These are phyloP conservation scores for Cinara cedri DNA, from an alignment of 2,888 invertebrate species.

Conservation along the genomic window DNA sequence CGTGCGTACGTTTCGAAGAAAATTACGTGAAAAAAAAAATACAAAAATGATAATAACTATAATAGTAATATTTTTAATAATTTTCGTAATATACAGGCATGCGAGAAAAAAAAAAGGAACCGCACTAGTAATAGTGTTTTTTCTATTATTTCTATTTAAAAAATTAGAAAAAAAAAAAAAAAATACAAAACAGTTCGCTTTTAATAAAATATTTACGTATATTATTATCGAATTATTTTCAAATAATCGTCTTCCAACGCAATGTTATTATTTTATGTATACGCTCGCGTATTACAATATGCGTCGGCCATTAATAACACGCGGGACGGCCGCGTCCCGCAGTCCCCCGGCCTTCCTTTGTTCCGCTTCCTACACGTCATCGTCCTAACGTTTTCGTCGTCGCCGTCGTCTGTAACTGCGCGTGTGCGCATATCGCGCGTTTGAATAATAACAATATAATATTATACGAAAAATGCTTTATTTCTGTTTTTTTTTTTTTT, in stretches of 20 bases:
- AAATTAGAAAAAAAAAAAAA: no score
- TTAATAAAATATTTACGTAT: no score
- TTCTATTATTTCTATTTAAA: no score
- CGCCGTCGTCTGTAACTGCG: neutral
- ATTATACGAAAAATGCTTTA: neutral
- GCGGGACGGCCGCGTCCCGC: neutral
- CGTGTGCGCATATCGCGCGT: neutral
- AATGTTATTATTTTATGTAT: no score
- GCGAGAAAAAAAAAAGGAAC: slow-evolving; percentile 1
- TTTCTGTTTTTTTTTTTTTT: neutral
- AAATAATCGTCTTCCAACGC: slow-evolving; percentile 6
- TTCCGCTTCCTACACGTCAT: slow-evolving; percentile 45
- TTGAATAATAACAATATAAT: no score
- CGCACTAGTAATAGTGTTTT: neutral
- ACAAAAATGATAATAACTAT: no score
- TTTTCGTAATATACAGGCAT: no score
- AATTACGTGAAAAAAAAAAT: no score
- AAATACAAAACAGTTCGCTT: no score
- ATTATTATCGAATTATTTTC: neutral
- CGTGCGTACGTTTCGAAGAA: no score
- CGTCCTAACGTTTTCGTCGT: neutral
- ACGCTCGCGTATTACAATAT: neutral
- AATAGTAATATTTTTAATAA: neutral
- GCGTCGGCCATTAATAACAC: slow-evolving; percentile 43
- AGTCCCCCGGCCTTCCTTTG: neutral